These are phyloP conservation scores for Neoitamus cyanurus DNA, from an alignment of 2,888 invertebrate genomes.

Conservation along the genomic window DNA sequence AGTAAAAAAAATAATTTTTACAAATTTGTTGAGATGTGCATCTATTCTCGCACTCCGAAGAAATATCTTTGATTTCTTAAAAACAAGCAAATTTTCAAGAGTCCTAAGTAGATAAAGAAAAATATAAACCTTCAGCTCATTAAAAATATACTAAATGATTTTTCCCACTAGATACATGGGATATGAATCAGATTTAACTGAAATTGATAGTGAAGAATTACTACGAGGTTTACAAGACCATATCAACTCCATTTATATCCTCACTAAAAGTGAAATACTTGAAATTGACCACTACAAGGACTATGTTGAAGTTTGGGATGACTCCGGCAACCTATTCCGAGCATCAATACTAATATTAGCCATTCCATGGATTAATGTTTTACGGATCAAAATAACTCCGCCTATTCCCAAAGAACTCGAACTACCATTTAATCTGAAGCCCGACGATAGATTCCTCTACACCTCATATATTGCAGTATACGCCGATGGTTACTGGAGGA, in stretches of 20 bases:
- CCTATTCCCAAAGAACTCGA: conserved; percentile 57
- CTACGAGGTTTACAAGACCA: conserved; percentile 55
- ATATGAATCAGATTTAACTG: conserved; percentile 56
- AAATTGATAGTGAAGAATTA: conserved; percentile 57
- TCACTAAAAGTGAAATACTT: conserved; percentile 54
- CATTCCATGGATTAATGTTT: conserved; percentile 60
- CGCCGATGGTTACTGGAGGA: conserved; percentile 59
- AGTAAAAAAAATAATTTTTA: too few species aligned
- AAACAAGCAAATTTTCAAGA: background rate
- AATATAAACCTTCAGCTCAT: background rate
- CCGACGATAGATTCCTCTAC: conserved; percentile 47
- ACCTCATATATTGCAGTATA: conserved; percentile 60
- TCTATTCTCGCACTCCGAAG: too few species aligned
- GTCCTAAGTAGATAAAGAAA: too few species aligned
- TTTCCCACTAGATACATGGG: conserved; percentile 57
- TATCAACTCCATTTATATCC: conserved; percentile 54
- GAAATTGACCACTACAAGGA: conserved; percentile 59
- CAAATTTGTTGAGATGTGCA: too few species aligned
- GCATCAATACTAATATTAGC: conserved; percentile 60
- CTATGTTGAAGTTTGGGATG: conserved; percentile 58
- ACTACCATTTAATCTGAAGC: background rate
- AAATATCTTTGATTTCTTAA: too few species aligned
- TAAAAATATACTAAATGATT: background rate
- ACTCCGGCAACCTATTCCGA: conserved; percentile 53
- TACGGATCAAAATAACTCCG: conserved; percentile 58